These are phyloP conservation scores for Edolisoma coerulescens DNA, from an alignment of 2,113 vertebrate genomes.

Conservation along the genomic window DNA sequence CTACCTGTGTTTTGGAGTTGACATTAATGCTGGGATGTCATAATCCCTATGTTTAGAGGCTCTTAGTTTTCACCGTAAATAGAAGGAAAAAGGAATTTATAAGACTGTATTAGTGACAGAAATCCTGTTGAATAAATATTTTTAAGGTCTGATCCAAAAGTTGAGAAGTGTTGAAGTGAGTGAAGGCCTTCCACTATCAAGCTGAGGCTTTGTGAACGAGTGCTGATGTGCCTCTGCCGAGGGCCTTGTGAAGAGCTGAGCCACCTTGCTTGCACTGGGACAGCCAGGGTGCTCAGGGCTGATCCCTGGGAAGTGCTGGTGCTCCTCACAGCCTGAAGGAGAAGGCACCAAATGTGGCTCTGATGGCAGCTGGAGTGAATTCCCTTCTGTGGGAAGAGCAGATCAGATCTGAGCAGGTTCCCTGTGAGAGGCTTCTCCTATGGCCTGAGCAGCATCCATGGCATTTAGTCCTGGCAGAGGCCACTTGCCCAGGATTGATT, in stretches of 20 bases:
- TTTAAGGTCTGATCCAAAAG: not conserved
- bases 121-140: not conserved
- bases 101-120: not conserved
- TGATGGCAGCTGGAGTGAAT: not conserved
- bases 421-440: not conserved
- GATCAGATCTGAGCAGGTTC: not conserved
- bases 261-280: not conserved
- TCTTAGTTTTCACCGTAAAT: not conserved
- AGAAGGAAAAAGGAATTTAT: not conserved
- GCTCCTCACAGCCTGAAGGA: not conserved
- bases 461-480: not conserved
- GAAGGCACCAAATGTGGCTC: not conserved
- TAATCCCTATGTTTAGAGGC: not conserved
- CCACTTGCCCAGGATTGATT: not conserved
- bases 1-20: not conserved
- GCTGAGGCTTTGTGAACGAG: not conserved
- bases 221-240: not conserved
- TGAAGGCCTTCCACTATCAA: not conserved
- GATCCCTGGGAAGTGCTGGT: not conserved
- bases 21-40: not conserved
- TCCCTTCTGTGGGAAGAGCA: not conserved
- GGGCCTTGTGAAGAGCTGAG: not conserved
- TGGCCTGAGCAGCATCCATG: not conserved
- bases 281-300: not conserved
- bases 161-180: not conserved